Conservation (phyloP, 2,113 vertebrate genomes). For the Malurus alboscapulatus region DNA sequence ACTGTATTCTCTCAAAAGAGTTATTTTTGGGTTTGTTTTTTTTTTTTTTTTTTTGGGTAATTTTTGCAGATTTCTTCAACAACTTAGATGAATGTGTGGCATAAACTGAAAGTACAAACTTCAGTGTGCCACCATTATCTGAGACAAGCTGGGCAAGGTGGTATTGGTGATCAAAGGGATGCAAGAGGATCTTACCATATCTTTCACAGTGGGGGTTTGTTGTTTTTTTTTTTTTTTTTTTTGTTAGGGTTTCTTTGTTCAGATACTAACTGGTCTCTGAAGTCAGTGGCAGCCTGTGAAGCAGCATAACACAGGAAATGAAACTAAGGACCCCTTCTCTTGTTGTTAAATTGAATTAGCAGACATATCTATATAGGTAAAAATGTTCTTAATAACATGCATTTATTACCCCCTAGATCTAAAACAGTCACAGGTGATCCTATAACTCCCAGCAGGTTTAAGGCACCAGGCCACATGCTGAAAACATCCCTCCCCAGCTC, state of each 20-base stretch:
- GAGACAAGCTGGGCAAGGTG: background rate
- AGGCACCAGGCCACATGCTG: rapidly evolving
- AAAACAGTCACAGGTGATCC: background rate
- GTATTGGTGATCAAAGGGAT: background rate
- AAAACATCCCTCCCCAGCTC: background rate
- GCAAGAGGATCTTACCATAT: background rate
- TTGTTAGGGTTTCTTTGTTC: background rate
- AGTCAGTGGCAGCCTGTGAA: background rate
- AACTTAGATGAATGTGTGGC: no score
- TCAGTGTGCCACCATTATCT: no score
- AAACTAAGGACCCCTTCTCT: background rate
- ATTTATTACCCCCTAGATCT: background rate
- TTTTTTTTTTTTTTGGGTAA: no score
- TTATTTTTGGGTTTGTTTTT: background rate
- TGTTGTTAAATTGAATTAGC: background rate
- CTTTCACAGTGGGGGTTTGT: background rate
- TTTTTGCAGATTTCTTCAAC: no score
- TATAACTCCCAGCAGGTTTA: background rate
- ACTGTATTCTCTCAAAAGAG: background rate
- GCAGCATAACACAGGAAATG: background rate
- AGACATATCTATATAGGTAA: background rate
- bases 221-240: background rate
- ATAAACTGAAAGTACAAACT: no score
- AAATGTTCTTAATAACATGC: background rate
- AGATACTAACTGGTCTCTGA: background rate